phyloP scores from a whole-genome alignment of 1,140 invertebrate genomes.

The Diorhabda sublineata region DNA sequence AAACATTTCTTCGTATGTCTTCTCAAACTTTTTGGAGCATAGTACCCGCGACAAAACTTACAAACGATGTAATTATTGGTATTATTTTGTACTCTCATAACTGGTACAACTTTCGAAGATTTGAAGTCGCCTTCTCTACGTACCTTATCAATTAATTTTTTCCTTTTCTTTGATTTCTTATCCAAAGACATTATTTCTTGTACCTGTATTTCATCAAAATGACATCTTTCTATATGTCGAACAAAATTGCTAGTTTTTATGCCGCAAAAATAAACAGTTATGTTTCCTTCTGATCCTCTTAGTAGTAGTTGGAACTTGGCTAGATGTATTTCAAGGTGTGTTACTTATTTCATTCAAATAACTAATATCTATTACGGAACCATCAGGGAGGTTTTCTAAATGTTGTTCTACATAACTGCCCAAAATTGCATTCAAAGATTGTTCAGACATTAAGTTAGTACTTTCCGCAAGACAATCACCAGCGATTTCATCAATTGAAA shows the following conservation, averaged over 20 bases:
- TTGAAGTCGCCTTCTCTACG: conserved; percentile 8
- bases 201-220: conserved; percentile 11
- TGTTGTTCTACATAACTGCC: too few species aligned
- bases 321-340: too few species aligned
- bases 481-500: too few species aligned
- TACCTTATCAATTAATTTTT: conserved; percentile 15
- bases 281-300: too few species aligned
- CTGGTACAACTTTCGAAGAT: neutral
- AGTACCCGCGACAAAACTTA: conserved; percentile 40
- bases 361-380: too few species aligned
- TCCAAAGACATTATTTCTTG: conserved; percentile 3
- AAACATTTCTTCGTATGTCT: neutral
- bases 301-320: too few species aligned
- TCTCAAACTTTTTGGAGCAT: neutral
- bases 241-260: conserved; percentile 13
- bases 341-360: too few species aligned
- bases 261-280: too few species aligned
- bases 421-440: too few species aligned
- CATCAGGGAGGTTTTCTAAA: too few species aligned
- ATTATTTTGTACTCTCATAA: neutral
- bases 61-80: conserved; percentile 31
- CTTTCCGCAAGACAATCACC: too few species aligned
- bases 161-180: conserved; percentile 4
- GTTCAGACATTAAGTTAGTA: too few species aligned
- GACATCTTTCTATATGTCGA: conserved; percentile 22